Evolutionary conservation across 1,140 invertebrate species (phyloP).

Genomic region (Bradysia coprophila): DNA sequence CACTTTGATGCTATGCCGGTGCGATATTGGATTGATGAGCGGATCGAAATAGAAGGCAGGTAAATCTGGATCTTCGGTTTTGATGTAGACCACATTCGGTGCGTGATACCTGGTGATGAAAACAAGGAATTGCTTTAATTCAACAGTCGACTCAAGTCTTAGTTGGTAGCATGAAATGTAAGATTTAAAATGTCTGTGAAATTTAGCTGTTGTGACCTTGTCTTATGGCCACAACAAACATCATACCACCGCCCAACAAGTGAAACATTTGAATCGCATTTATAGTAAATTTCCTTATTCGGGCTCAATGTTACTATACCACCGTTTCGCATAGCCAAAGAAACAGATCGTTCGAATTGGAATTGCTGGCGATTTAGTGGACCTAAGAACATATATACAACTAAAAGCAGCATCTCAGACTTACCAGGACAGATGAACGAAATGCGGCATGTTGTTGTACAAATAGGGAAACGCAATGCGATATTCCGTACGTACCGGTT

Average conservation of each 20-base stretch:
- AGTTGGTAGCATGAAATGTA: neutral
- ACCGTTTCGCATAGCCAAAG: too few relatives aligned
- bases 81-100: conserved; percentile 98
- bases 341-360: too few relatives aligned
- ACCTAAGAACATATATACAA: too few relatives aligned
- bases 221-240: too few relatives aligned
- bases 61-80: conserved; percentile 99
- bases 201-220: too few relatives aligned
- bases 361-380: too few relatives aligned
- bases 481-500: conserved; percentile 97
- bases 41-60: conserved; percentile 99
- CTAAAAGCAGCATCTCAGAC: too few relatives aligned
- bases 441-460: conserved; percentile 97
- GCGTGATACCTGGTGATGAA: conserved; percentile 77
- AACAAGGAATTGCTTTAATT: neutral
- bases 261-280: too few relatives aligned
- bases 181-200: too few relatives aligned
- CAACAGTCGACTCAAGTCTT: neutral
- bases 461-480: conserved; percentile 98
- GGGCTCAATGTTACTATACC: too few relatives aligned
- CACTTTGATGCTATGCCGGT: conserved; percentile 72
- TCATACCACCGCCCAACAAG: too few relatives aligned
- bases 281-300: too few relatives aligned
- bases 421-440: conserved; percentile 87
- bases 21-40: conserved; percentile 96